phyloP scores from a whole-genome alignment of 2,113 vertebrate genomes.

The Megalops atlanticus region DNA sequence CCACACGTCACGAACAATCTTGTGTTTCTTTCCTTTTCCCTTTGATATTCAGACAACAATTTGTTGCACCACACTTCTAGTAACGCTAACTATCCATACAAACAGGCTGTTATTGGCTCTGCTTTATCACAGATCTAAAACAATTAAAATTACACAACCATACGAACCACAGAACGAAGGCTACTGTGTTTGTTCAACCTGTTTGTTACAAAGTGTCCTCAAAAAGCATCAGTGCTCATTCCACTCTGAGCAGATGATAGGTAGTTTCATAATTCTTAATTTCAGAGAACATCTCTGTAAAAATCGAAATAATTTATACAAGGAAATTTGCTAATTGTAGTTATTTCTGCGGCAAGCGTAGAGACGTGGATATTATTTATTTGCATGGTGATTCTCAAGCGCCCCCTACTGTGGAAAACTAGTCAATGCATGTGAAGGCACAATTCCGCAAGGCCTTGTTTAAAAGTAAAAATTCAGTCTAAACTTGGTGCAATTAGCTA shows the following conservation, averaged over 20 bases:
- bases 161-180: neutral
- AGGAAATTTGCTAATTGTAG: neutral
- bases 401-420: slow-evolving; percentile 52
- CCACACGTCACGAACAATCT: neutral
- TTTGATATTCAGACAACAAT: neutral
- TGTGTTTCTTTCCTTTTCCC: too few species aligned
- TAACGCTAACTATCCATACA: neutral
- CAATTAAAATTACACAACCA: neutral
- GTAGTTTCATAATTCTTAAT: neutral
- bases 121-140: neutral
- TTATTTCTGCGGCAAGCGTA: neutral
- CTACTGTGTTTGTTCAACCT: neutral
- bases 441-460: neutral
- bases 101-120: neutral
- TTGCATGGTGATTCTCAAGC: slow-evolving; percentile 58
- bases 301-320: neutral
- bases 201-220: neutral
- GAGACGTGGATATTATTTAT: neutral
- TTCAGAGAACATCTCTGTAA: neutral
- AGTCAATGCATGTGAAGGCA: neutral
- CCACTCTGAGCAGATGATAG: neutral
- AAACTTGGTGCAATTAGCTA: too few species aligned
- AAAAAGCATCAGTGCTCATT: neutral
- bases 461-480: neutral
- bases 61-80: neutral